Evolutionary conservation across 2,113 vertebrate species (phyloP).

Genomic region (Cyanoramphus novaezelandiae): DNA sequence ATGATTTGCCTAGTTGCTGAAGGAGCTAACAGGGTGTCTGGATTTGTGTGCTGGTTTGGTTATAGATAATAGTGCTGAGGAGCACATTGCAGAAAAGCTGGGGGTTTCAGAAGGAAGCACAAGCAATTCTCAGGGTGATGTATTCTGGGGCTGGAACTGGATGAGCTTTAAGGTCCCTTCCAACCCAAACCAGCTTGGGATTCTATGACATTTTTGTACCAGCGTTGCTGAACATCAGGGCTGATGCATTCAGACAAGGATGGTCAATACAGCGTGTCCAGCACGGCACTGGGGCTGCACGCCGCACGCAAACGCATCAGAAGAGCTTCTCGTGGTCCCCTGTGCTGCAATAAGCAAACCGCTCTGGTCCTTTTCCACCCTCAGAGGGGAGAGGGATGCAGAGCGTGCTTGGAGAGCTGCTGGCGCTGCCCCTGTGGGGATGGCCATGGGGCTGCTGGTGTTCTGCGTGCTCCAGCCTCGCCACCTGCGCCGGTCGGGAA

Average conservation of each 20-base stretch:
- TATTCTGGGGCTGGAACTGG: neutral
- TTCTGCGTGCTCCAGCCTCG: neutral
- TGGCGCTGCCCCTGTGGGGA: neutral
- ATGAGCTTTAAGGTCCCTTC: neutral
- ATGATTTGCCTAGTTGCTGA: slow-evolving; percentile 27
- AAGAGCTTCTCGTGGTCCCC: neutral
- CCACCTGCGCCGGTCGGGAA: neutral
- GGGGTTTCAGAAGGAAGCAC: neutral
- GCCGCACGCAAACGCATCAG: fast-evolving
- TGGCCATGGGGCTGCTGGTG: fast-evolving
- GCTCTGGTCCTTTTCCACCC: fast-evolving
- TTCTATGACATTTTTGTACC: neutral
- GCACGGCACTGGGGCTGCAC: neutral
- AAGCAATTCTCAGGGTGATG: neutral
- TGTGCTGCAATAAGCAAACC: neutral
- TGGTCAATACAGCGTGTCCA: neutral
- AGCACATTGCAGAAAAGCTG: neutral
- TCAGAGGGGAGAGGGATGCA: neutral
- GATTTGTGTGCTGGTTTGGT: neutral
- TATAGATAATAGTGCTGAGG: neutral
- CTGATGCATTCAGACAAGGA: neutral
- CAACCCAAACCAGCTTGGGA: neutral
- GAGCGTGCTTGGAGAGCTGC: neutral
- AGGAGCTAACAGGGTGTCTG: slow-evolving; percentile 25
- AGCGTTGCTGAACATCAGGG: fast-evolving